Evolutionary conservation across 2,113 vertebrate species (phyloP).

Genomic region (Nerophis ophidion): DNA sequence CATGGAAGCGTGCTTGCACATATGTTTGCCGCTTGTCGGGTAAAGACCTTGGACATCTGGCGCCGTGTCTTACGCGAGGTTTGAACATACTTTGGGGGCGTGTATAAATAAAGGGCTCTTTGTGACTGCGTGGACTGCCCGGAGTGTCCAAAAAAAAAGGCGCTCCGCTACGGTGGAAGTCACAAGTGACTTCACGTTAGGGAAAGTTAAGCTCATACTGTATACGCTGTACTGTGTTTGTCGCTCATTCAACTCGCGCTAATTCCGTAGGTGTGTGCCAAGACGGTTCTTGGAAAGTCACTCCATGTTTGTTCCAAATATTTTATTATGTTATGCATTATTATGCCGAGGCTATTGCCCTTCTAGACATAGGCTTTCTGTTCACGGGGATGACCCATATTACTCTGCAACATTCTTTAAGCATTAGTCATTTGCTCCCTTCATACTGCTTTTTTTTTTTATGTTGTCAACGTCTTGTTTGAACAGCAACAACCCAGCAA

Average conservation of each 20-base stretch:
- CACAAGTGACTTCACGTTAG: conserved; percentile 22
- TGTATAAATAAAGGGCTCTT: conserved; percentile 7
- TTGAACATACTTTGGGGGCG: conserved; percentile 31
- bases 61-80: conserved; percentile 43
- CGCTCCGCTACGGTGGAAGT: conserved; percentile 33
- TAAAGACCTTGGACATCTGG: conserved; percentile 62
- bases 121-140: conserved; percentile 47
- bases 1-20: conserved; percentile 45
- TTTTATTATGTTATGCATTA: too few species aligned
- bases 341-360: too few species aligned
- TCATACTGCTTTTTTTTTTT: too few species aligned
- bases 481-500: too few species aligned
- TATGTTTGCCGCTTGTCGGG: conserved; percentile 53
- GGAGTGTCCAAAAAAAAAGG: conserved; percentile 37
- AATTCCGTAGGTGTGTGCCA: conserved; percentile 17
- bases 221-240: conserved; percentile 2
- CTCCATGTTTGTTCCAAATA: too few species aligned
- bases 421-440: too few species aligned
- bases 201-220: conserved; percentile 23
- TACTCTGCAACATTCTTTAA: too few species aligned
- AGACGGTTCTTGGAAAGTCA: too few species aligned
- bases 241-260: conserved; percentile 37
- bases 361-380: too few species aligned
- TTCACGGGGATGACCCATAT: too few species aligned
- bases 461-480: too few species aligned